Percentiles rank a stretch among this genome's conserved stretches.
Evolutionary conservation across 1,140 invertebrate genomes (phyloP).

Genomic region (Trichonephila inaurata): DNA sequence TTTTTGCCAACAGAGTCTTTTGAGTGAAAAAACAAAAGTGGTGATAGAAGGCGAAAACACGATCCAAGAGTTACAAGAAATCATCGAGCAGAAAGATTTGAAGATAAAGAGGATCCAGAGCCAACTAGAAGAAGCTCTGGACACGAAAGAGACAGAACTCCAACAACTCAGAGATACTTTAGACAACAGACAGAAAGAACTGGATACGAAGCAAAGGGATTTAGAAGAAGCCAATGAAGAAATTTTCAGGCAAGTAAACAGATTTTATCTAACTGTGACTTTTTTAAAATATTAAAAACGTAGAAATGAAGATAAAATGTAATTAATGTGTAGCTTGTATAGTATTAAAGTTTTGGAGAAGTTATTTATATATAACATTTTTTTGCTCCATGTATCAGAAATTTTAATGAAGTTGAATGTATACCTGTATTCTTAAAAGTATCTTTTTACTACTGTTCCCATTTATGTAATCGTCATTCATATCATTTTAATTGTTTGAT

Average conservation of each 20-base stretch:
- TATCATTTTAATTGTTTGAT: too few relatives aligned
- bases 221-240: slow-evolving; percentile 67
- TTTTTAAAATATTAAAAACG: too few relatives aligned
- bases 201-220: slow-evolving; percentile 65
- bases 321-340: too few relatives aligned
- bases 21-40: slow-evolving; percentile 66
- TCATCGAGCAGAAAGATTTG: slow-evolving; percentile 66
- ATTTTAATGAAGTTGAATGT: too few relatives aligned
- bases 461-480: too few relatives aligned
- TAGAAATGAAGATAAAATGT: too few relatives aligned
- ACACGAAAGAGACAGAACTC: slow-evolving; percentile 62
- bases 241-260: slow-evolving; percentile 47
- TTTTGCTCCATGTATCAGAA: too few relatives aligned
- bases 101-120: slow-evolving; percentile 57
- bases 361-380: too few relatives aligned
- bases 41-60: slow-evolving; percentile 67
- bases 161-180: slow-evolving; percentile 54
- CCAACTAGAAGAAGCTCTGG: slow-evolving; percentile 67
- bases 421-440: too few relatives aligned
- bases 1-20: not conserved
- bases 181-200: slow-evolving; percentile 56
- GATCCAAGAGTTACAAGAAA: slow-evolving; percentile 70
- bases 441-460: too few relatives aligned
- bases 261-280: too few relatives aligned
- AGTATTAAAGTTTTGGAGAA: too few relatives aligned